Base-by-base conservation (phyloP, 53 echinoderm and acorn worm genomes). In the Henricia sp. region DNA sequence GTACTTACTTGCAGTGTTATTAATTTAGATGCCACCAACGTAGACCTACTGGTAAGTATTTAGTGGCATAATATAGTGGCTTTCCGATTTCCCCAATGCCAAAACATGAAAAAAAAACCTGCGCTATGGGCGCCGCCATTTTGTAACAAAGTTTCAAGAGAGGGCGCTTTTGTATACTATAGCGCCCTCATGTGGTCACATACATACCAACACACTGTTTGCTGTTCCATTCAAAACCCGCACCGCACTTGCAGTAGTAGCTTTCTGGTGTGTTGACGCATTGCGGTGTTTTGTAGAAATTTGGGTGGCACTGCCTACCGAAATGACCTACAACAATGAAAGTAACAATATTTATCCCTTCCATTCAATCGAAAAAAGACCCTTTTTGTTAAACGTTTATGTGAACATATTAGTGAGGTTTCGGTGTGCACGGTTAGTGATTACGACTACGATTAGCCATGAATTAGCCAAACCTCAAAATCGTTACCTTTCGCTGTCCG, bases 211-310 rank as follows among this genome's bases (percentile, higher is more conserved):
- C 73, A 46, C 95, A 95, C 3, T 92, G 70, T 9, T 90, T 73
- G 75, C 95, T 86, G 29, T 92, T 95, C 95, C 95, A 95, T 9
- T 90, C 86, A 43, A 95, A 95, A 9, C 95, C 95, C 2, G 95
- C 90, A 6, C 92, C 92, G 50, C 95, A 95, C 68, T 95, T 83
- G 82, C 95, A 95, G 71, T 48, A 68, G 67, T 95, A 95, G 0
- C 65, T 85, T 0, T 82, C 82, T 1, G 89, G 90, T 0, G 92
- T 90, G 58, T 92, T 82, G 20, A 82, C 34, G 48, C 95, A 95
- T 26, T 9, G 46, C 2, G 95, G 95, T 25, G 85, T 60, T 82
- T 85, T 95, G 90, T 95, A 92, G 72, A 90, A 95, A 17, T 70
- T 82, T 3, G 82, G 52, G 53, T 92, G 52, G 64, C 95, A 95